Conservation (phyloP, 1,140 invertebrate species). For the Nilaparvata lugens region DNA sequence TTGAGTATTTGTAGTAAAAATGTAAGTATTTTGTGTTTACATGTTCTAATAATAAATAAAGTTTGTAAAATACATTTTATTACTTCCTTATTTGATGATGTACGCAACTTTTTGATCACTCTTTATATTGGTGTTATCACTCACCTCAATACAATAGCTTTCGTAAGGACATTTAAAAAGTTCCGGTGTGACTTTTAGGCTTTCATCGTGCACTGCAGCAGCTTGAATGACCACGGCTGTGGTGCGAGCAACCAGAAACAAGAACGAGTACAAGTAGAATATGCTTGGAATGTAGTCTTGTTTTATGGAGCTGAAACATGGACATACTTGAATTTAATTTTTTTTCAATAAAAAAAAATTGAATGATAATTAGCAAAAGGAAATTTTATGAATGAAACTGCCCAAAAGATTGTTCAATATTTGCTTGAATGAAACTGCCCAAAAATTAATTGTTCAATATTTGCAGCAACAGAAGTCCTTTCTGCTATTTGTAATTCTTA, state of each 20-base stretch:
- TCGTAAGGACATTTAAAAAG: conserved; percentile 26
- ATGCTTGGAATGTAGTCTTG: conserved; percentile 22
- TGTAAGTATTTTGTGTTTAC: too few species aligned
- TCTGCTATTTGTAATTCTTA: too few species aligned
- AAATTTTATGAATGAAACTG: neutral
- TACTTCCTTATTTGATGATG: too few species aligned
- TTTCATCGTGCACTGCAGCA: conserved; percentile 27
- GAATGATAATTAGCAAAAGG: neutral
- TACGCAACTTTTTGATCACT: too few species aligned
- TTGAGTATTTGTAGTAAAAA: too few species aligned
- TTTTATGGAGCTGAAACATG: conserved; percentile 22
- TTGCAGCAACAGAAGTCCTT: too few species aligned
- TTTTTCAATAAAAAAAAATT: neutral
- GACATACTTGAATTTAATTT: too few species aligned
- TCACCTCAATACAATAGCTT: conserved; percentile 28
- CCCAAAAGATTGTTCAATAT: neutral
- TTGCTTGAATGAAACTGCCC: too few species aligned
- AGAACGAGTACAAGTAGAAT: conserved; percentile 28
- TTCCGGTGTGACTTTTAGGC: conserved; percentile 21
- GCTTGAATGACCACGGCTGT: conserved; percentile 26
- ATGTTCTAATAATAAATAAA: too few species aligned
- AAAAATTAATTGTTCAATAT: too few species aligned
- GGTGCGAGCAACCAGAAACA: conserved; percentile 26
- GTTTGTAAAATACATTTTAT: too few species aligned
- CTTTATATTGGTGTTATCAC: too few species aligned